Conservation (phyloP, 2,113 vertebrate species). For the Crotophaga sulcirostris region DNA sequence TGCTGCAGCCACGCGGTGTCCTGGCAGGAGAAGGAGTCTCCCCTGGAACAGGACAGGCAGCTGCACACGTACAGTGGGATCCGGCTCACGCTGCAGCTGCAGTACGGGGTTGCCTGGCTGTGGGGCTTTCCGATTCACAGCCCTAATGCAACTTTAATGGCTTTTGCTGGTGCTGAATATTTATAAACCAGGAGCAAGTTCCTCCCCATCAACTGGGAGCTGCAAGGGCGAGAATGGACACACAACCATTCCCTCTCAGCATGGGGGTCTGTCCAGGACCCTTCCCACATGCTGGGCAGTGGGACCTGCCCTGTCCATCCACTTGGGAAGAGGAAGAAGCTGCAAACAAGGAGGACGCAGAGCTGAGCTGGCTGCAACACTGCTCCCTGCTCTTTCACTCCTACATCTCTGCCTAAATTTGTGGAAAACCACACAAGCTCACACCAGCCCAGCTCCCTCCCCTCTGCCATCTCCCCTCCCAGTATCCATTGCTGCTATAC, state of each 20-base stretch:
- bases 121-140: constrained; percentile 59
- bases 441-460: rapidly evolving
- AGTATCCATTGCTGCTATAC: rapidly evolving
- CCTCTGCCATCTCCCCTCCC: not conserved
- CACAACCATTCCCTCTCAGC: not conserved
- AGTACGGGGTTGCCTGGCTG: constrained; percentile 27
- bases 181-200: constrained; percentile 58
- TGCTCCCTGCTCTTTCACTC: not conserved
- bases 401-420: not conserved
- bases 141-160: constrained; percentile 69
- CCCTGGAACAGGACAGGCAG: not conserved
- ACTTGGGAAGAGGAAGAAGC: not conserved
- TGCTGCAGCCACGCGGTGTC: not conserved
- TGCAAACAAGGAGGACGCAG: not conserved
- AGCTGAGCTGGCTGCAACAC: not conserved
- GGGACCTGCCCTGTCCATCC: not conserved
- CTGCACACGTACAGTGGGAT: not conserved
- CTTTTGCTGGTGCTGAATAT: constrained; percentile 45
- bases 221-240: not conserved
- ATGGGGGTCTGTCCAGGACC: not conserved
- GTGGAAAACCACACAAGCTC: not conserved
- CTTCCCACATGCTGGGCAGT: rapidly evolving
- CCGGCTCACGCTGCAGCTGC: not conserved
- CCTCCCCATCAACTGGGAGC: not conserved
- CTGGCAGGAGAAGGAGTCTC: not conserved